Conservation (phyloP, 2,888 invertebrate species). For the Coenonympha arcania region DNA sequence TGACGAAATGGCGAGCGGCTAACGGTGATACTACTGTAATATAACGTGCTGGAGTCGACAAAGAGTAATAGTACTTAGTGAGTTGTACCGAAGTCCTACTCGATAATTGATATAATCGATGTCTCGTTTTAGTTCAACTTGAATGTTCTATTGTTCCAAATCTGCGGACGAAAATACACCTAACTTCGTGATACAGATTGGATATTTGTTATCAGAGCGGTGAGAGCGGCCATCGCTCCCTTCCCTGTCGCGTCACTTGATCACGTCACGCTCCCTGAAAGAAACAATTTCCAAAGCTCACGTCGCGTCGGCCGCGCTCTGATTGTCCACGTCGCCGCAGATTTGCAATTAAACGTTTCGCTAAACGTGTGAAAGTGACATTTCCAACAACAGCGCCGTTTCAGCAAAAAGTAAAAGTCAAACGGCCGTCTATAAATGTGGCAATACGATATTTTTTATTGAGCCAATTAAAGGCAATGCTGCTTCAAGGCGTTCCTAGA, state of each 20-base stretch:
- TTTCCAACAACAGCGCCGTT: not conserved
- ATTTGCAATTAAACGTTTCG: slow-evolving; percentile 7
- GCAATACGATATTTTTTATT: slow-evolving; percentile 2
- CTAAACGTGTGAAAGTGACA: slow-evolving; percentile 11
- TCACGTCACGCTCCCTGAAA: no score
- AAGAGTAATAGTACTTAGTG: no score
- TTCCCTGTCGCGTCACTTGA: no score
- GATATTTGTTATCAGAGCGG: not conserved
- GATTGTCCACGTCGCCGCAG: not conserved
- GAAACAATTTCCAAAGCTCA: not conserved
- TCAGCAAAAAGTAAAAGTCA: slow-evolving; percentile 3
- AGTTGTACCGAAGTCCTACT: no score
- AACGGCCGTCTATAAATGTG: not conserved
- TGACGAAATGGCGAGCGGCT: no score
- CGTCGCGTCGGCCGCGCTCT: not conserved
- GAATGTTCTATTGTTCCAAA: not conserved
- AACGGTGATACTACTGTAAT: no score
- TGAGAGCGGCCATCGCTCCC: not conserved
- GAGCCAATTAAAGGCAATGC: not conserved
- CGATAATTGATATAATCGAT: no score
- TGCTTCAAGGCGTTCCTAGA: not conserved
- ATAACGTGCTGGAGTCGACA: no score
- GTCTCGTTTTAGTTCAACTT: no score
- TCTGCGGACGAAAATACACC: not conserved
- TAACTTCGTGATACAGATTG: not conserved